These are phyloP conservation scores for Lasius platythorax DNA, from an alignment of 2,888 invertebrate species.

Conservation along the genomic window DNA sequence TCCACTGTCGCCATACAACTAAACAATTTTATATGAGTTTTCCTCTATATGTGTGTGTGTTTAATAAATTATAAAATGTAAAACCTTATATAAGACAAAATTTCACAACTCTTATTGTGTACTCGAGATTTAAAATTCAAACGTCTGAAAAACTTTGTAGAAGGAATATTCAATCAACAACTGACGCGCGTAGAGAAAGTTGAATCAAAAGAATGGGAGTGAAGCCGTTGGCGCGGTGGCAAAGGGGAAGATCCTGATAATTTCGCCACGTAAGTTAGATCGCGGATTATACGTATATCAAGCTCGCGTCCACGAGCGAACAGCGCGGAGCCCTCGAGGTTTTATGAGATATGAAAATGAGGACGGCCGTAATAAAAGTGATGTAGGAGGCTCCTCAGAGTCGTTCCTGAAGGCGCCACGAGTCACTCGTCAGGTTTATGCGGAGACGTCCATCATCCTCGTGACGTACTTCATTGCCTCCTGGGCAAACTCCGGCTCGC, in stretches of 20 bases:
- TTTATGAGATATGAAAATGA: slow-evolving; percentile 86
- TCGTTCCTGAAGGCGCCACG: slow-evolving; percentile 87
- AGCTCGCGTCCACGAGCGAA: slow-evolving; percentile 71
- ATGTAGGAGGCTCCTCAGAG: slow-evolving; percentile 87
- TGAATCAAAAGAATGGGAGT: slow-evolving; percentile 31
- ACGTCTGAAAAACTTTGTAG: slow-evolving; percentile 1
- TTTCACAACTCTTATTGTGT: not conserved
- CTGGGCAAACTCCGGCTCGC: slow-evolving; percentile 81
- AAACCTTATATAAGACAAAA: not conserved
- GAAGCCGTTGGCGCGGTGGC: slow-evolving; percentile 21
- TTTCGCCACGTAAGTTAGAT: slow-evolving; percentile 77
- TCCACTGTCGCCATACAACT: not conserved
- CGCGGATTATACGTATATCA: slow-evolving; percentile 80
- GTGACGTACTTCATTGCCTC: slow-evolving; percentile 86
- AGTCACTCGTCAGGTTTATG: slow-evolving; percentile 86
- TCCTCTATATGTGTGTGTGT: not conserved
- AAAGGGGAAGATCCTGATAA: slow-evolving; percentile 66
- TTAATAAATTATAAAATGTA: not conserved
- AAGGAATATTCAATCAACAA: slow-evolving; percentile 51
- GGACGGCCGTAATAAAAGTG: slow-evolving; percentile 87
- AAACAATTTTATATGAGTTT: not conserved
- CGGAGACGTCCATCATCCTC: slow-evolving; percentile 86
- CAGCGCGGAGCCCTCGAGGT: slow-evolving; percentile 78
- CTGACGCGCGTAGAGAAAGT: slow-evolving; percentile 18
- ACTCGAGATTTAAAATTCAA: not conserved